Conservation (phyloP, 1,140 invertebrate genomes). For the Diorhabda sublineata region DNA sequence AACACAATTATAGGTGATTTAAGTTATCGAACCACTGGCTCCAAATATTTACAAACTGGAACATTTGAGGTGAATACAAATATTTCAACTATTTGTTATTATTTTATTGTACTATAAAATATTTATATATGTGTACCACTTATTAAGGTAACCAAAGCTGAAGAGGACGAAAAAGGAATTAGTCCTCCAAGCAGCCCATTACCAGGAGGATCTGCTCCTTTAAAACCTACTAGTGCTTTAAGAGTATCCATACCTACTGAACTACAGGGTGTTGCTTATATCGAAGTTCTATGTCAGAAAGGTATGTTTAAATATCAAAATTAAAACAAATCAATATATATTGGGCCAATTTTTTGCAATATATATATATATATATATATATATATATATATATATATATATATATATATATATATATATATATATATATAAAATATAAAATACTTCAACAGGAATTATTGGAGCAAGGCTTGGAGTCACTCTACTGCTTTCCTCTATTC, state of each 20-base stretch:
- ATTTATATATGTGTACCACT: neutral
- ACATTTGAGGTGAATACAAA: conserved; percentile 70
- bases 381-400: no score
- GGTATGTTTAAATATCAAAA: conserved; percentile 47
- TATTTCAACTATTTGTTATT: no score
- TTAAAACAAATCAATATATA: no score
- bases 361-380: no score
- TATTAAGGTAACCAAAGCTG: conserved; percentile 77
- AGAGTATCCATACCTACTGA: conserved; percentile 89
- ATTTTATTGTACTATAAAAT: no score
- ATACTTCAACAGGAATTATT: no score
- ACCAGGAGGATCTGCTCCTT: conserved; percentile 44
- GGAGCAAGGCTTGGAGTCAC: no score
- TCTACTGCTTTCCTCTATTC: no score
- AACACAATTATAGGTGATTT: conserved; percentile 95
- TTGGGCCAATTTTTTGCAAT: no score
- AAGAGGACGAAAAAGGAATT: conserved; percentile 64
- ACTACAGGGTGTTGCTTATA: conserved; percentile 91
- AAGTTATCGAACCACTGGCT: conserved; percentile 90
- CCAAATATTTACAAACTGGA: conserved; percentile 87
- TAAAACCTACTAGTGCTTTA: conserved; percentile 72
- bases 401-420: no score
- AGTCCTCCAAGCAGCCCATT: conserved; percentile 54
- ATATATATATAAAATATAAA: no score
- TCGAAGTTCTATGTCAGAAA: conserved; percentile 91